These are phyloP conservation scores for Callaeas wilsoni DNA, from an alignment of 2,113 vertebrate species.

Conservation along the genomic window DNA sequence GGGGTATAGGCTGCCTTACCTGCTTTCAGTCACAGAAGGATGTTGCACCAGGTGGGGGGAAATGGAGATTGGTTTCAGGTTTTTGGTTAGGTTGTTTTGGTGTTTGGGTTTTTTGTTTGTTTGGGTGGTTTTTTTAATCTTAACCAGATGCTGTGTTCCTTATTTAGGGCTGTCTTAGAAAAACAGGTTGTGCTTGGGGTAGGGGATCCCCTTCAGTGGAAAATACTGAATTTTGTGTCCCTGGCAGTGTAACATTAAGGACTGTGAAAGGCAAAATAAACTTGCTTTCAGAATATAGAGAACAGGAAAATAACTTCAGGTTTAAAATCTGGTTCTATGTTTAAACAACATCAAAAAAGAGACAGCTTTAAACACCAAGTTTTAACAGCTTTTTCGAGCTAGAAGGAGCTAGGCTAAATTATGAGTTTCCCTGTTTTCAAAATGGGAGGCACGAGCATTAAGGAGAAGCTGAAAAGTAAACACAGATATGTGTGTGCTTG, in stretches of 20 bases:
- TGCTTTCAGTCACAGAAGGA: not conserved
- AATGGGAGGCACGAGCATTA: not conserved
- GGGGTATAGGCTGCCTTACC: not conserved
- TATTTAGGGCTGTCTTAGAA: not conserved
- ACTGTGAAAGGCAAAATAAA: not conserved
- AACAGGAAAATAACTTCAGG: not conserved
- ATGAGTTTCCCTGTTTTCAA: not conserved
- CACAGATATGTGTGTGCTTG: not conserved
- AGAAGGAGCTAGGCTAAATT: not conserved
- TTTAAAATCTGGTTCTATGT: not conserved
- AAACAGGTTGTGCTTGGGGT: not conserved
- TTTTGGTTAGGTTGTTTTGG: not conserved
- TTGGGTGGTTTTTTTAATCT: not conserved
- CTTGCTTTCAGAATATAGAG: not conserved
- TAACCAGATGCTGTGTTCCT: not conserved
- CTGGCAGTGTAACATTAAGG: not conserved
- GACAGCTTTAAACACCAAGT: not conserved
- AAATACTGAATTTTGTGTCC: not conserved
- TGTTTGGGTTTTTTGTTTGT: not conserved
- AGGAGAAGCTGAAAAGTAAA: not conserved
- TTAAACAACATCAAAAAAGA: not conserved
- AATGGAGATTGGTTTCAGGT: not conserved
- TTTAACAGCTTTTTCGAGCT: not conserved
- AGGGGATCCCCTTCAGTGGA: not conserved
- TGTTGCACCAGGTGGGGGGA: fast-evolving